phyloP scores from a whole-genome alignment of 2,113 vertebrate genomes.

The Phoenicopterus ruber region DNA sequence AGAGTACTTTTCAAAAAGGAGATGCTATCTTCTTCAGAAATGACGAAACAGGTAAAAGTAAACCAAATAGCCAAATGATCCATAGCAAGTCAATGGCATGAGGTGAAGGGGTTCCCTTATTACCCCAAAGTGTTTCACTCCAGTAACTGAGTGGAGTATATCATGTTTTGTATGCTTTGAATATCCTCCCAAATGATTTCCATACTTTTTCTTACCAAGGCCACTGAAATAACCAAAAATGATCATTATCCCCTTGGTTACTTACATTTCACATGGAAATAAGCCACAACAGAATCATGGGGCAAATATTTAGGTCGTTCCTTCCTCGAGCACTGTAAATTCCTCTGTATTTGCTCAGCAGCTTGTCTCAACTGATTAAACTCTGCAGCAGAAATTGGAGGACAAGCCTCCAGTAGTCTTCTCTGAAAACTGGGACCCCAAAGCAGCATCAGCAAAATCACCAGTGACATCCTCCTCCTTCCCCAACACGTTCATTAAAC shows the following conservation, averaged over 20 bases:
- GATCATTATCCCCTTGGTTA: neutral
- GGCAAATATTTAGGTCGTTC: neutral
- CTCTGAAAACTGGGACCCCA: neutral
- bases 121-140: neutral
- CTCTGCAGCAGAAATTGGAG: neutral
- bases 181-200: neutral
- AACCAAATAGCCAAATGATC: neutral
- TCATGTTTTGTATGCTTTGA: neutral
- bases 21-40: neutral
- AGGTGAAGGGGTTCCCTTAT: neutral
- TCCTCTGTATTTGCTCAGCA: constrained; percentile 49
- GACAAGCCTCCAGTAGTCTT: neutral
- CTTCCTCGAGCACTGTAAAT: neutral
- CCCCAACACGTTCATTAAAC: neutral
- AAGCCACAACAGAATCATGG: neutral
- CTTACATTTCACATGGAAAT: neutral
- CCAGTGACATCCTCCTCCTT: neutral
- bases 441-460: neutral
- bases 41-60: neutral
- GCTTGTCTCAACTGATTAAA: constrained; percentile 30
- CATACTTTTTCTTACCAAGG: neutral
- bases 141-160: neutral
- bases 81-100: neutral
- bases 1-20: neutral
- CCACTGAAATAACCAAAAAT: neutral